A percentile compares a stretch with the other conserved stretches of the same genome.
These are phyloP conservation scores for Pinna nobilis DNA, from an alignment of 1,140 invertebrate genomes.

Conservation along the genomic window DNA sequence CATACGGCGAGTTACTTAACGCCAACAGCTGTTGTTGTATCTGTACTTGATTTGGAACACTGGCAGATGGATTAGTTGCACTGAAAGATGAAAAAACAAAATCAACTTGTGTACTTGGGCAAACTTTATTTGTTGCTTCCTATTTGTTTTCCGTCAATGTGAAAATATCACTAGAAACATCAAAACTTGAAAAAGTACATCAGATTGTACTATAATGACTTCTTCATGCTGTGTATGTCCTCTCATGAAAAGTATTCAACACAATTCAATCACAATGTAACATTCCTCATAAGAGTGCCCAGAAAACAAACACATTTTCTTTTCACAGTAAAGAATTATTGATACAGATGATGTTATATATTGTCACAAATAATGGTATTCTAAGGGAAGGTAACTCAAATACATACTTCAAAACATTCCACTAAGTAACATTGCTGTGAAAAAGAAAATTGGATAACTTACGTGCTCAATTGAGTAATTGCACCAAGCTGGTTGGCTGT, in stretches of 20 bases:
- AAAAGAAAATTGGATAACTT: slow-evolving; percentile 39
- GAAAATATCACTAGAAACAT: neutral
- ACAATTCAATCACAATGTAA: no score
- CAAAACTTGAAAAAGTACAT: neutral
- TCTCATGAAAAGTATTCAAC: no score
- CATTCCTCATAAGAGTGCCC: no score
- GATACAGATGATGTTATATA: no score
- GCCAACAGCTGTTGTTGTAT: slow-evolving; percentile 81
- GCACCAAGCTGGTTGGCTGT: slow-evolving; percentile 48
- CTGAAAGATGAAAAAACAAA: slow-evolving; percentile 37
- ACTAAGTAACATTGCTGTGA: slow-evolving; percentile 17
- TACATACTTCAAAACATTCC: neutral
- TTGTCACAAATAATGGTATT: neutral
- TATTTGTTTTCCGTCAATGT: neutral
- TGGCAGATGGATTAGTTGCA: slow-evolving; percentile 49
- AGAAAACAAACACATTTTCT: no score
- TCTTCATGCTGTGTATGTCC: no score
- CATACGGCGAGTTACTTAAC: slow-evolving; percentile 84
- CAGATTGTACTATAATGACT: no score
- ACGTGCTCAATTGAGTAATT: slow-evolving; percentile 62
- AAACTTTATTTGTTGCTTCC: neutral
- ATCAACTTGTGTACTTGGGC: neutral
- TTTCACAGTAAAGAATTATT: no score
- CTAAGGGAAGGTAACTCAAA: neutral
- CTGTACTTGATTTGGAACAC: slow-evolving; percentile 55